phyloP scores from a whole-genome alignment of 1,140 invertebrate genomes.

The Formica exsecta region DNA sequence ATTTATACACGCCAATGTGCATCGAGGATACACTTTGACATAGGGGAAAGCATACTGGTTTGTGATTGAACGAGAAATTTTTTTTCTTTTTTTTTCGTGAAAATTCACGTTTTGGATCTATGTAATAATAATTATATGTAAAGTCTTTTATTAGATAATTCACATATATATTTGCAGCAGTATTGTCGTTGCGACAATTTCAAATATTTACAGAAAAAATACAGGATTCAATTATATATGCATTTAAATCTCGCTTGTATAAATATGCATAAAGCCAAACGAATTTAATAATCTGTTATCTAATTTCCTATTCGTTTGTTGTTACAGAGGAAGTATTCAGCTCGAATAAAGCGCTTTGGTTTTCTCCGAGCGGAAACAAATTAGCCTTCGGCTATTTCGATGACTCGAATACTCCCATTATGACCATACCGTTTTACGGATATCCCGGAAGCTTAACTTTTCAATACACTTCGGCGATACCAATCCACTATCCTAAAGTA shows the following conservation, averaged over 20 bases:
- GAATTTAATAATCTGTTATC: background rate
- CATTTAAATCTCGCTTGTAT: background rate
- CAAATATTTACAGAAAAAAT: background rate
- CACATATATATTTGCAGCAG: background rate
- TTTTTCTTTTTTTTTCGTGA: background rate
- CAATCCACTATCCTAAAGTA: constrained; percentile 95
- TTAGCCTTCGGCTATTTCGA: constrained; percentile 95
- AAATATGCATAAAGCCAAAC: background rate
- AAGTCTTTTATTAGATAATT: background rate
- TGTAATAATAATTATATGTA: constrained; percentile 7
- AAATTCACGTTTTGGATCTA: background rate
- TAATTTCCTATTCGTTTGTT: constrained; percentile 43
- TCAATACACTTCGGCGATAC: constrained; percentile 88
- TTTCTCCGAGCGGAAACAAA: constrained; percentile 93
- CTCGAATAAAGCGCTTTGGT: constrained; percentile 95
- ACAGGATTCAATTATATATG: background rate
- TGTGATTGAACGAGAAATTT: background rate
- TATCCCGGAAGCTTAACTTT: constrained; percentile 87
- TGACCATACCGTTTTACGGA: constrained; percentile 89
- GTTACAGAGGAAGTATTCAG: constrained; percentile 95
- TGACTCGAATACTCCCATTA: constrained; percentile 89
- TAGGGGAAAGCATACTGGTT: background rate
- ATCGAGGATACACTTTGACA: background rate
- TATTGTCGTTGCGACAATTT: background rate
- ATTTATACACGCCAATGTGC: background rate